Percentiles rank a stretch among this genome's conserved stretches.
phyloP scores from a whole-genome alignment of 1,140 invertebrate genomes.

The Drosophila mayri region DNA sequence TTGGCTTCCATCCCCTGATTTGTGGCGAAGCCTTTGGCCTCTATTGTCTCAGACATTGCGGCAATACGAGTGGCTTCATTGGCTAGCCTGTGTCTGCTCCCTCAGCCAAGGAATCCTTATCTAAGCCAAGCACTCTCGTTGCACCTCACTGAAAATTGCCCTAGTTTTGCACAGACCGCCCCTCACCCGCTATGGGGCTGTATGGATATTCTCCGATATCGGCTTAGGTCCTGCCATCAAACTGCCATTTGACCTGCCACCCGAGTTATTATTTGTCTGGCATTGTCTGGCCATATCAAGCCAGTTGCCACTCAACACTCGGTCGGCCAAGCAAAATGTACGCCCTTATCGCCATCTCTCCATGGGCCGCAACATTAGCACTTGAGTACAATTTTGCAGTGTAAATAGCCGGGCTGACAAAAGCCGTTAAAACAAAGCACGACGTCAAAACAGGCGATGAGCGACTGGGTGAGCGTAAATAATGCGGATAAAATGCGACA shows the following conservation, averaged over 20 bases:
- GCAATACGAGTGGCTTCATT: conserved; percentile 31
- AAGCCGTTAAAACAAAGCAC: conserved; percentile 63
- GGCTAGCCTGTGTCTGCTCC: conserved; percentile 7
- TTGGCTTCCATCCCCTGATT: not conserved
- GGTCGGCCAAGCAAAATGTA: conserved; percentile 58
- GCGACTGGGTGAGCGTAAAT: conserved; percentile 53
- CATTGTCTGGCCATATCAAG: conserved; percentile 62
- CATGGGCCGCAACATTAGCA: conserved; percentile 66
- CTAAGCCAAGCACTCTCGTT: conserved; percentile 19
- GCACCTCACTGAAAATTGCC: conserved; percentile 32
- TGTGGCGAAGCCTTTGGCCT: conserved; percentile 7
- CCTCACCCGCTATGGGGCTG: not conserved
- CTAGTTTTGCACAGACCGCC: conserved; percentile 15
- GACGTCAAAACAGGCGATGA: conserved; percentile 35
- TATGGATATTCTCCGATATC: conserved; percentile 20
- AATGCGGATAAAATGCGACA: conserved; percentile 71
- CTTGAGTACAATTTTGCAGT: conserved; percentile 73
- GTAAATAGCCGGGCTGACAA: conserved; percentile 58
- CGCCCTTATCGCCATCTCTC: conserved; percentile 55
- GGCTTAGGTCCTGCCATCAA: conserved; percentile 23
- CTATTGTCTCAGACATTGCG: not conserved
- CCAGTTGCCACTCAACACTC: conserved; percentile 47
- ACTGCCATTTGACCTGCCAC: conserved; percentile 16
- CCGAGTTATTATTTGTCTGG: conserved; percentile 22
- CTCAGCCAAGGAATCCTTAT: conserved; percentile 1